Conservation (phyloP, 2,888 invertebrate genomes). For the Zygogramma bicolorata region DNA sequence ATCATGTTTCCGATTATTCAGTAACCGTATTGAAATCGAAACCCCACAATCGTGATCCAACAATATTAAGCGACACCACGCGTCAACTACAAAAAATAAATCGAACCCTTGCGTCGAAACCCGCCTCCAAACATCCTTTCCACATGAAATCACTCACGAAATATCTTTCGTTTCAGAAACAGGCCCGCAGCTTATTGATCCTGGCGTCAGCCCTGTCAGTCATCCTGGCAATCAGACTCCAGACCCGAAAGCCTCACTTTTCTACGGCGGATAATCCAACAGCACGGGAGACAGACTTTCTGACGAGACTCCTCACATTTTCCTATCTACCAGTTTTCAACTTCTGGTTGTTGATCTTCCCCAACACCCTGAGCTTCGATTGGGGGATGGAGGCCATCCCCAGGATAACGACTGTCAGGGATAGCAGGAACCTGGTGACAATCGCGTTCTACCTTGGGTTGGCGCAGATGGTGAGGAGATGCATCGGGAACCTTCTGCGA, state of each 20-base stretch:
- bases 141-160: background rate
- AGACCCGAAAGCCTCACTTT: constrained; percentile 85
- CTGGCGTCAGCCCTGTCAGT: constrained; percentile 76
- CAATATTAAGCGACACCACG: too few relatives aligned
- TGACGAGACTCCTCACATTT: constrained; percentile 90
- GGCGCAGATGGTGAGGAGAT: constrained; percentile 40
- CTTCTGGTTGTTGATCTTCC: constrained; percentile 87
- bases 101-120: background rate
- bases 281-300: constrained; percentile 83
- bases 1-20: too few relatives aligned
- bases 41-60: too few relatives aligned
- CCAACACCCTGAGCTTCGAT: constrained; percentile 92
- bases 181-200: constrained; percentile 78
- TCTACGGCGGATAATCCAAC: constrained; percentile 97
- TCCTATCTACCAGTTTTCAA: constrained; percentile 93
- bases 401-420: constrained; percentile 81
- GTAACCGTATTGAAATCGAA: too few relatives aligned
- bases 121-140: background rate
- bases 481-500: background rate
- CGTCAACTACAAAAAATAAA: background rate
- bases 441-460: constrained; percentile 77
- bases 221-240: constrained; percentile 81
- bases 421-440: constrained; percentile 83
- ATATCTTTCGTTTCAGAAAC: constrained; percentile 72
- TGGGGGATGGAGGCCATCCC: constrained; percentile 99